Percentiles rank a stretch among this genome's conserved stretches.
Conservation (phyloP, 2,113 vertebrate species). For the Candoia aspera region DNA sequence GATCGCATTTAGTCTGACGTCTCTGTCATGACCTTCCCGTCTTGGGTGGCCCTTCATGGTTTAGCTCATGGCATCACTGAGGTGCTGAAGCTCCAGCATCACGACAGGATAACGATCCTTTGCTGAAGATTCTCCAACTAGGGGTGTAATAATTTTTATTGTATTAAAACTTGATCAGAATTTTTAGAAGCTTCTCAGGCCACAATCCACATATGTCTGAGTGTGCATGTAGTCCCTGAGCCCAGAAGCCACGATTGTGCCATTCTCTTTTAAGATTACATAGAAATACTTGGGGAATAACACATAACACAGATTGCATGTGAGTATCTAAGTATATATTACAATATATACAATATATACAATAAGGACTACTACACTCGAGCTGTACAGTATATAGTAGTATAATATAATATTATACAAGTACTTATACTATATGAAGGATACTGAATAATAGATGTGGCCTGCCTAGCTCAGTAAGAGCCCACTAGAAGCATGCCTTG, state of each 20-base stretch:
- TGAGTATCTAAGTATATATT: neutral
- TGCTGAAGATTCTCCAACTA: neutral
- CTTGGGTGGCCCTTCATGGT: too few species aligned
- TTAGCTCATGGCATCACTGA: too few species aligned
- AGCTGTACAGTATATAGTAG: neutral
- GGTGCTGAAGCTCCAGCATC: too few species aligned
- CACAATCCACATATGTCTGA: neutral
- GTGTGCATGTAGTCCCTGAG: neutral
- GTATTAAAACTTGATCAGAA: neutral
- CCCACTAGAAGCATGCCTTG: neutral
- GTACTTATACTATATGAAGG: neutral
- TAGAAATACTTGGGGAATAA: neutral
- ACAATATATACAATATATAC: too few species aligned
- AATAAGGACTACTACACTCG: neutral
- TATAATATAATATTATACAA: neutral
- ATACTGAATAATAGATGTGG: neutral
- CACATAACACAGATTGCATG: neutral
- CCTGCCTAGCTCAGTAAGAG: neutral
- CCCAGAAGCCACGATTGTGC: neutral
- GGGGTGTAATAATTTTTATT: neutral
- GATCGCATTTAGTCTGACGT: too few species aligned
- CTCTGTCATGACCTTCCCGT: too few species aligned
- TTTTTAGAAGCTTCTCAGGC: neutral
- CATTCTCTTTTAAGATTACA: neutral
- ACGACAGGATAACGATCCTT: too few species aligned